Conservation (phyloP, 2,113 vertebrate species). For the Thamnophis sirtalis region DNA sequence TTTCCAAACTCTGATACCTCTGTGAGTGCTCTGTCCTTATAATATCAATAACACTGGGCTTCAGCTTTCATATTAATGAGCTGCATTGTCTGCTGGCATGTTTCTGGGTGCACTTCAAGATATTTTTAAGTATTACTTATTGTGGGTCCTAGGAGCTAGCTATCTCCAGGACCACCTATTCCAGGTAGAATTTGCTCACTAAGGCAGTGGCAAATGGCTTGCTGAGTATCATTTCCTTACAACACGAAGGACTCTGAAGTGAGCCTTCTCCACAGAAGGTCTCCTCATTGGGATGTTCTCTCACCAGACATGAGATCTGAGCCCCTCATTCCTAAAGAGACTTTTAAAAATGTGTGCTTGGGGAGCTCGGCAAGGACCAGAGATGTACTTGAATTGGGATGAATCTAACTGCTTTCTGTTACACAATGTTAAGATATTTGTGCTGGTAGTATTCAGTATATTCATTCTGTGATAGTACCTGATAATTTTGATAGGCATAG, state of each 20-base stretch:
- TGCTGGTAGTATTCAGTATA: neutral
- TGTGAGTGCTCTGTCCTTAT: neutral
- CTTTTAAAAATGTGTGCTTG: neutral
- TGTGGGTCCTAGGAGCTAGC: neutral
- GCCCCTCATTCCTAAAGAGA: neutral
- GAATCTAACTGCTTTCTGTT: neutral
- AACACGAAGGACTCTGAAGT: neutral
- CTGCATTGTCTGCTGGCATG: neutral
- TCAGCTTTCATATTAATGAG: neutral
- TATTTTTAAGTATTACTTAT: neutral
- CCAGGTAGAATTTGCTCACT: neutral
- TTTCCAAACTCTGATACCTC: neutral
- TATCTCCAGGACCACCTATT: neutral
- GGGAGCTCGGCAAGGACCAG: neutral
- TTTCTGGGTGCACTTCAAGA: neutral
- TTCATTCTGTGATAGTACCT: neutral
- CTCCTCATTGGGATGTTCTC: neutral
- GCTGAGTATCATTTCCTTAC: neutral
- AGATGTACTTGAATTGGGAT: neutral
- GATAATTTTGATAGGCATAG: neutral
- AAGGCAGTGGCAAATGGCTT: neutral
- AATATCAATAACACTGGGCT: neutral
- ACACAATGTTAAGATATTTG: neutral
- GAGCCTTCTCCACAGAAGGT: neutral
- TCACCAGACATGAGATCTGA: neutral